A percentile compares a stretch with the other conserved stretches of the same genome.
These are phyloP conservation scores for Rhea pennata DNA, from an alignment of 2,113 vertebrate species.

Conservation along the genomic window DNA sequence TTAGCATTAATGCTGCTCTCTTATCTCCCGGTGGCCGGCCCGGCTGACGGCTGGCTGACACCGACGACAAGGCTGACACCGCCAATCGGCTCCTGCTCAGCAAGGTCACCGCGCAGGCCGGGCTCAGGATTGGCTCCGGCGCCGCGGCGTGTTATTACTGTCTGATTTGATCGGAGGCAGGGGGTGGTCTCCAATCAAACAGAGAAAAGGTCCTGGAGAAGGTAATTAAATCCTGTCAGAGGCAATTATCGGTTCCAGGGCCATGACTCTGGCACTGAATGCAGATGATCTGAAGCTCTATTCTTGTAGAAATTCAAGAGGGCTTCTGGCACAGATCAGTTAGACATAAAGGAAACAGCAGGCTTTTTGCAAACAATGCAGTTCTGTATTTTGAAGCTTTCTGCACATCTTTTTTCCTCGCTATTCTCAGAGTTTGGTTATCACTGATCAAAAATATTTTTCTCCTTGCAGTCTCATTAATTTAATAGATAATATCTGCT, in stretches of 20 bases:
- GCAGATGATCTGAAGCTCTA: constrained; percentile 87
- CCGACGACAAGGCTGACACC: constrained; percentile 83
- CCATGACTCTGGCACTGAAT: constrained; percentile 88
- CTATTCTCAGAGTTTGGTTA: constrained; percentile 69
- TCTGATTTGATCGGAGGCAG: constrained; percentile 88
- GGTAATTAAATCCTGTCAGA: constrained; percentile 94
- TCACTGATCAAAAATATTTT: constrained; percentile 75
- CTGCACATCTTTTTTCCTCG: constrained; percentile 55
- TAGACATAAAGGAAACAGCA: constrained; percentile 81
- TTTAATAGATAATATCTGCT: constrained; percentile 73
- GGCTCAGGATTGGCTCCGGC: constrained; percentile 84
- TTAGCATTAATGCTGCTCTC: constrained; percentile 69
- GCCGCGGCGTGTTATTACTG: constrained; percentile 84
- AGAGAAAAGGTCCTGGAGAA: constrained; percentile 89
- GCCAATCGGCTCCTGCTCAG: constrained; percentile 87
- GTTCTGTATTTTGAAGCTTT: constrained; percentile 77
- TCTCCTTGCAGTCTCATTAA: constrained; percentile 77
- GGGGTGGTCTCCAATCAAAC: constrained; percentile 88
- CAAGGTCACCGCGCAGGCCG: constrained; percentile 86
- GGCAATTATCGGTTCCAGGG: constrained; percentile 91
- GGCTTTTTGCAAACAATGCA: constrained; percentile 83
- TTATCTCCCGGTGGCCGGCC: constrained; percentile 46
- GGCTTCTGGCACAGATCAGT: constrained; percentile 80
- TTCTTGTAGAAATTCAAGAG: constrained; percentile 84
- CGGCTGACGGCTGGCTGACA: constrained; percentile 79